A percentile compares a stretch with the other conserved stretches of the same genome.
phyloP scores from a whole-genome alignment of 2,797 vertebrate species.

The Hephaestus fuliginosus region DNA sequence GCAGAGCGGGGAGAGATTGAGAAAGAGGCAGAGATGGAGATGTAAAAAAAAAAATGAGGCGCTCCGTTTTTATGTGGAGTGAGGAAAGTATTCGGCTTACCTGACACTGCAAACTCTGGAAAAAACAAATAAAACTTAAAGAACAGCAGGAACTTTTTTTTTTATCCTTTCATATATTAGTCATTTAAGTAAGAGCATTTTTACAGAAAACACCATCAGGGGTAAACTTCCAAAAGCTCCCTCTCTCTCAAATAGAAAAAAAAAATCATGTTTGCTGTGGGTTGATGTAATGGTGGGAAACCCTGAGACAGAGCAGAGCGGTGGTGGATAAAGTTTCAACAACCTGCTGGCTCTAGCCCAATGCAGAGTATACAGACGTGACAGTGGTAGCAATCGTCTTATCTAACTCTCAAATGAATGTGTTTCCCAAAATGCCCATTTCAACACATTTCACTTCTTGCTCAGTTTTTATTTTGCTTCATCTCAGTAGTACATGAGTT shows the following conservation, averaged over 20 bases:
- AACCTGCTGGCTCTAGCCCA: background rate
- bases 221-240: background rate
- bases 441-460: background rate
- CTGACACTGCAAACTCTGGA: constrained; percentile 21
- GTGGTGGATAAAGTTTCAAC: background rate
- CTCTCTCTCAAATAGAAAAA: background rate
- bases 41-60: constrained; percentile 6
- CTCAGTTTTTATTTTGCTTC: background rate
- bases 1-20: constrained; percentile 30
- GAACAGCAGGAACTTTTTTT: background rate
- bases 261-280: background rate
- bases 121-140: constrained; percentile 8
- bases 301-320: background rate
- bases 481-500: background rate
- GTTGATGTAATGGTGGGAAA: background rate
- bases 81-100: constrained; percentile 22
- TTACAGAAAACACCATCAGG: background rate
- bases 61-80: constrained; percentile 23
- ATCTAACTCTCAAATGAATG: background rate
- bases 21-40: constrained; percentile 14
- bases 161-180: background rate
- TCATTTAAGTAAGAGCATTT: background rate
- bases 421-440: background rate
- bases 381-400: background rate
- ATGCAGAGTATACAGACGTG: too few species aligned